These are phyloP conservation scores for Odontophorus gujanensis DNA, from an alignment of 2,113 vertebrate species.

Conservation along the genomic window DNA sequence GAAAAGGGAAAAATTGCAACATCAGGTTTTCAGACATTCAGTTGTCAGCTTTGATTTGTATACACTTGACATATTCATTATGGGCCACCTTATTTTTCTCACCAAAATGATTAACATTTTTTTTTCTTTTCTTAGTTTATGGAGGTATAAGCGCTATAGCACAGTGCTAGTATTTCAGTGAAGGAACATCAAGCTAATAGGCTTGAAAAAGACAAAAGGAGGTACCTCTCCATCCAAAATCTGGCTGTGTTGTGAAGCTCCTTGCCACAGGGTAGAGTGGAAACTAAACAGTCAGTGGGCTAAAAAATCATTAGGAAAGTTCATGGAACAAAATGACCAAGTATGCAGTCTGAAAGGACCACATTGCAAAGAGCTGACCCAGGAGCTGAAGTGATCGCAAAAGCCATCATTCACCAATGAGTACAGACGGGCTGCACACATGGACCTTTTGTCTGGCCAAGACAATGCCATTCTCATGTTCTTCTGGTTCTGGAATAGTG, in stretches of 20 bases:
- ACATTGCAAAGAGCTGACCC: not conserved
- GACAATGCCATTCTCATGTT: accelerated
- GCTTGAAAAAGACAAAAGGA: not conserved
- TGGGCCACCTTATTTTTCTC: constrained; percentile 26
- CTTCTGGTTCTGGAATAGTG: not conserved
- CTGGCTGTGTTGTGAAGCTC: not conserved
- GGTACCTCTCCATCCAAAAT: not conserved
- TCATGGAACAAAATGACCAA: not conserved
- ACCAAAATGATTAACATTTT: not conserved
- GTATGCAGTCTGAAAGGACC: not conserved
- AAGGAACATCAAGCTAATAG: not conserved
- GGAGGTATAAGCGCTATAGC: not conserved
- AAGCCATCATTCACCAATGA: not conserved
- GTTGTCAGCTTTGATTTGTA: constrained; percentile 54
- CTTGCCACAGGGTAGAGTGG: not conserved
- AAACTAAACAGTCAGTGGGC: not conserved
- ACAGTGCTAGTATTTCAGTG: not conserved
- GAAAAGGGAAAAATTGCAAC: constrained; percentile 51
- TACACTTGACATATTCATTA: constrained; percentile 41
- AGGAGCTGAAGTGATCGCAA: not conserved
- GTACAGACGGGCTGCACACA: not conserved
- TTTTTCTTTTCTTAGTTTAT: not conserved
- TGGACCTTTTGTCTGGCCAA: not conserved
- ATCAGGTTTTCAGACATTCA: constrained; percentile 48
- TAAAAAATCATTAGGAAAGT: not conserved